A percentile compares a stretch with the other conserved stretches of the same genome.
Conservation (phyloP, 1,140 invertebrate species). For the Penaeus chinensis region DNA sequence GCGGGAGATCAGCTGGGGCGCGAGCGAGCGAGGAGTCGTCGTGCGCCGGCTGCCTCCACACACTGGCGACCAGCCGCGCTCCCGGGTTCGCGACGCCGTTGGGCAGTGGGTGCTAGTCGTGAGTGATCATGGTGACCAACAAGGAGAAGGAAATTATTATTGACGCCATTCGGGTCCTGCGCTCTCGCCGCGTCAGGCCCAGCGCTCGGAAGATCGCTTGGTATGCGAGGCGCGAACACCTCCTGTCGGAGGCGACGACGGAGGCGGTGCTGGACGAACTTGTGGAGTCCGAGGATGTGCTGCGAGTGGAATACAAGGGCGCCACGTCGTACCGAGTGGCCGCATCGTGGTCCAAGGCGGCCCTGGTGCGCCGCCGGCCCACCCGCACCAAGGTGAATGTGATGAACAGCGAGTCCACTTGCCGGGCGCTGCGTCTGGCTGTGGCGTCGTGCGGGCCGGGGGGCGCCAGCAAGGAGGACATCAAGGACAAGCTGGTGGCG, state of each 20-base stretch:
- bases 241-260: constrained; percentile 59
- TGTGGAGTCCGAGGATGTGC: constrained; percentile 58
- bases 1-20: constrained; percentile 54
- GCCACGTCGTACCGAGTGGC: constrained; percentile 62
- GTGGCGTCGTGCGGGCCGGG: constrained; percentile 49
- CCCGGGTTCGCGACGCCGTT: background rate
- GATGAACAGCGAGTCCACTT: constrained; percentile 52
- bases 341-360: constrained; percentile 49
- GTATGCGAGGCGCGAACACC: constrained; percentile 58
- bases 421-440: constrained; percentile 46
- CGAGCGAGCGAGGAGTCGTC: constrained; percentile 56
- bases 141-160: constrained; percentile 60
- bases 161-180: constrained; percentile 60
- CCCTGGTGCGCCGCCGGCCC: constrained; percentile 41
- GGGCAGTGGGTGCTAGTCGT: background rate
- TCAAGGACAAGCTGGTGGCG: constrained; percentile 40
- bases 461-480: constrained; percentile 51
- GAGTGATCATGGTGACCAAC: constrained; percentile 56
- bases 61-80: constrained; percentile 38
- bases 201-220: constrained; percentile 63
- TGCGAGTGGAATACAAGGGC: constrained; percentile 62
- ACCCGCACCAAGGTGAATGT: constrained; percentile 43
- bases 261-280: constrained; percentile 56
- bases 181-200: constrained; percentile 61
- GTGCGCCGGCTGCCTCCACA: constrained; percentile 50